Percentiles rank a stretch among this genome's conserved stretches.
These are phyloP conservation scores for Eumeta japonica DNA, from an alignment of 1,140 invertebrate species.

Conservation along the genomic window DNA sequence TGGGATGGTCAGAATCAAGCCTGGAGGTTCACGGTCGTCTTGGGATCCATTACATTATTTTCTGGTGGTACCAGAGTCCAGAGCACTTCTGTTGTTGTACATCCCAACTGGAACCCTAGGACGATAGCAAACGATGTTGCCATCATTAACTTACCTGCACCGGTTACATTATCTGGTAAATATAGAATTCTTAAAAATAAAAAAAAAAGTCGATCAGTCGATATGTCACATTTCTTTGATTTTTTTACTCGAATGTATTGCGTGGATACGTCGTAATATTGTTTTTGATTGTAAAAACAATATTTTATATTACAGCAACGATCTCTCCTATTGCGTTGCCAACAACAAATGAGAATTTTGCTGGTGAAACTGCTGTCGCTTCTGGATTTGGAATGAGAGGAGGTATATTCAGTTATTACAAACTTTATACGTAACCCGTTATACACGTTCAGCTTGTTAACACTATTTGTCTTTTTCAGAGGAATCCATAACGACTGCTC, in stretches of 20 bases:
- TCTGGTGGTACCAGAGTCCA: slow-evolving; percentile 32
- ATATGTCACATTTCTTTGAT: no score
- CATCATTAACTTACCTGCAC: no score
- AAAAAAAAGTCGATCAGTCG: no score
- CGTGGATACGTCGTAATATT: no score
- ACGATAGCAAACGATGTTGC: slow-evolving; percentile 54
- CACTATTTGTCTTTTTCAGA: neutral
- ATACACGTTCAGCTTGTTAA: no score
- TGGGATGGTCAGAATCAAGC: slow-evolving; percentile 33
- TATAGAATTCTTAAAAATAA: no score
- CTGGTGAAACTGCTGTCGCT: slow-evolving; percentile 14
- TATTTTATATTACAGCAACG: slow-evolving; percentile 13
- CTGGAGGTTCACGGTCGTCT: slow-evolving; percentile 26
- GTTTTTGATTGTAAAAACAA: no score
- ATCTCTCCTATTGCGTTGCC: slow-evolving; percentile 18
- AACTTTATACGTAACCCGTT: no score
- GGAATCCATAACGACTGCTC: slow-evolving; percentile 6
- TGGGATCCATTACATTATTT: slow-evolving; percentile 36
- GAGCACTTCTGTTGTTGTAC: slow-evolving; percentile 33
- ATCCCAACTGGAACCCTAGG: slow-evolving; percentile 42
- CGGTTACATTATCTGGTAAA: no score
- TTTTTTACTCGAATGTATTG: no score
- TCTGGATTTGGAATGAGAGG: slow-evolving; percentile 17
- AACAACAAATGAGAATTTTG: slow-evolving; percentile 11
- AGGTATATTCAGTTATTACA: no score